phyloP scores from a whole-genome alignment of 2,113 vertebrate genomes.

The Carlito syrichta region DNA sequence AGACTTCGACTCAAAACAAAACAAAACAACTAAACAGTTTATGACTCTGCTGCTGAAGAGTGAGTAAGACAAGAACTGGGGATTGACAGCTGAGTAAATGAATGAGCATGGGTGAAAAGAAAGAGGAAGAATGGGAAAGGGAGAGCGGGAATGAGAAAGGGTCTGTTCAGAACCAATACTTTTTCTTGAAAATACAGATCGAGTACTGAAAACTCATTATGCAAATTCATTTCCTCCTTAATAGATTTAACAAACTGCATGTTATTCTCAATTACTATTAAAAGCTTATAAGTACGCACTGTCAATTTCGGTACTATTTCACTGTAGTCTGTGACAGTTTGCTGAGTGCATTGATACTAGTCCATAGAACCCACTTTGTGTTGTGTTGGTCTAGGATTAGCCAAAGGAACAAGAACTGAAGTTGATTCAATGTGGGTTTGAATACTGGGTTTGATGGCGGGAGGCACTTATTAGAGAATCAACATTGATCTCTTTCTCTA shows the following conservation, averaged over 20 bases:
- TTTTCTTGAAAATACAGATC: neutral
- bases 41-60: neutral
- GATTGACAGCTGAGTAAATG: neutral
- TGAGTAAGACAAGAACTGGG: neutral
- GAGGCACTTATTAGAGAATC: neutral
- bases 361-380: neutral
- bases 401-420: neutral
- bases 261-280: neutral
- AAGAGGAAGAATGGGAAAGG: neutral
- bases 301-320: neutral
- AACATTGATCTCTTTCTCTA: neutral
- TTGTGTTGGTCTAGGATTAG: neutral
- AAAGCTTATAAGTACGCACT: neutral
- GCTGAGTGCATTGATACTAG: neutral
- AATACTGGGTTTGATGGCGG: neutral
- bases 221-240: neutral
- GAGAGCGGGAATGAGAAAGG: no score
- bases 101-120: neutral
- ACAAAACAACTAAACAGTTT: no score
- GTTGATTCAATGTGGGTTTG: neutral
- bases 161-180: neutral
- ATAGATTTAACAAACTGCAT: neutral
- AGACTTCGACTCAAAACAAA: no score
- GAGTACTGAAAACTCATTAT: neutral
- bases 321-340: neutral